These are phyloP conservation scores for Arge pagana DNA, from an alignment of 2,888 invertebrate species.

Conservation along the genomic window DNA sequence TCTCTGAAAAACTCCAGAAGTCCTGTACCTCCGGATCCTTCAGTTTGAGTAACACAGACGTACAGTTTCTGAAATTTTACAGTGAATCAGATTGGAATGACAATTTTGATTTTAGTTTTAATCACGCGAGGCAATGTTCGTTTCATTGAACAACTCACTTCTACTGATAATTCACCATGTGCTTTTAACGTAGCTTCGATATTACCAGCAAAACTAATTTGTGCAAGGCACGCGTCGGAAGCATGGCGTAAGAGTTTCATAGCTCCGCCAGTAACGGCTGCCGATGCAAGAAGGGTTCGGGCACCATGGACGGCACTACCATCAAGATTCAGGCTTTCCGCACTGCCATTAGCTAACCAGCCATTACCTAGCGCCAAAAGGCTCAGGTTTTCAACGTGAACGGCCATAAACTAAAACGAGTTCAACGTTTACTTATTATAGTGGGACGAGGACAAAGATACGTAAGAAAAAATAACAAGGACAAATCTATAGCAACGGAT, in stretches of 20 bases:
- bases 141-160: slow-evolving; percentile 60
- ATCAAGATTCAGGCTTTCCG: slow-evolving; percentile 72
- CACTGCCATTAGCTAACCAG: slow-evolving; percentile 73
- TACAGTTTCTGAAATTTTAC: slow-evolving; percentile 69
- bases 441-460: slow-evolving; percentile 4
- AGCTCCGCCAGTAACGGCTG: slow-evolving; percentile 68
- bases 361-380: slow-evolving; percentile 69
- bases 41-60: slow-evolving; percentile 65
- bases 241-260: slow-evolving; percentile 66
- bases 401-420: slow-evolving; percentile 77
- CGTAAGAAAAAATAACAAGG: slow-evolving; percentile 7
- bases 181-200: slow-evolving; percentile 80
- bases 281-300: slow-evolving; percentile 72
- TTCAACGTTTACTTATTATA: slow-evolving; percentile 1
- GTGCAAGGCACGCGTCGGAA: slow-evolving; percentile 71
- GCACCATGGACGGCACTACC: slow-evolving; percentile 72
- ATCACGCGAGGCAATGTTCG: slow-evolving; percentile 6
- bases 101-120: not conserved
- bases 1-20: slow-evolving; percentile 52
- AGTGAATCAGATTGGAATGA: slow-evolving; percentile 36
- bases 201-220: slow-evolving; percentile 73
- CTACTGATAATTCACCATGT: slow-evolving; percentile 82
- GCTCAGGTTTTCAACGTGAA: slow-evolving; percentile 77
- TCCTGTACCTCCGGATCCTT: slow-evolving; percentile 58
- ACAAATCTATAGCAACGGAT: not conserved